Percentiles rank a stretch among this genome's conserved stretches.
Evolutionary conservation across 2,113 vertebrate species (phyloP).

Genomic region (Austrofundulus limnaeus): DNA sequence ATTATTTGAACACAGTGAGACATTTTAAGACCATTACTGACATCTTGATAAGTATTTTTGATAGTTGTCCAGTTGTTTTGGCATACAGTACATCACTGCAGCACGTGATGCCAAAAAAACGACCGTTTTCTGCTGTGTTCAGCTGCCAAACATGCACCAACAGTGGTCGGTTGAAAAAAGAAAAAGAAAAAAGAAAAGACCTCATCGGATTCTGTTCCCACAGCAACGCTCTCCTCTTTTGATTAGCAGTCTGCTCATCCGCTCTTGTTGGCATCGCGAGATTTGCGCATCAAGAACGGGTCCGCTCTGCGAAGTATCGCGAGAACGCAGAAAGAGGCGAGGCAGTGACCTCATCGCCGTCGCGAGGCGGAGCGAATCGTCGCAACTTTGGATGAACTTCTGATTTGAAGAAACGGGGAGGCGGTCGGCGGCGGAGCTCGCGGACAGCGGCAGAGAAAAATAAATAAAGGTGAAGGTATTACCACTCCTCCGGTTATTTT

Average conservation of each 20-base stretch:
- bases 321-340: slow-evolving; percentile 51
- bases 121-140: not conserved
- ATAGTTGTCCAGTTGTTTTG: not conserved
- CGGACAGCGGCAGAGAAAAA: slow-evolving; percentile 23
- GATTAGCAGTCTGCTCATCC: slow-evolving; percentile 4
- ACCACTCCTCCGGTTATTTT: slow-evolving; percentile 2
- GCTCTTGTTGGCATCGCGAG: slow-evolving; percentile 48
- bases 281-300: not conserved
- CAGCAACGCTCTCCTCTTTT: slow-evolving; percentile 64
- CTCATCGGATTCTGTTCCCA: slow-evolving; percentile 64
- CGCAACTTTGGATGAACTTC: slow-evolving; percentile 82
- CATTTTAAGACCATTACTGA: too few relatives aligned
- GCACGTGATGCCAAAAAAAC: too few relatives aligned
- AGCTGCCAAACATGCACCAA: slow-evolving; percentile 20
- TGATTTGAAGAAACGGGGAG: slow-evolving; percentile 70
- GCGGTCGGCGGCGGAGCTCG: slow-evolving; percentile 42
- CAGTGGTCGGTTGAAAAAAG: slow-evolving; percentile 43
- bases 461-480: slow-evolving; percentile 31
- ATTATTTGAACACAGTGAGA: too few relatives aligned
- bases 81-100: too few relatives aligned
- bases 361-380: slow-evolving; percentile 69
- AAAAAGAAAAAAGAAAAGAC: slow-evolving; percentile 22
- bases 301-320: slow-evolving; percentile 46
- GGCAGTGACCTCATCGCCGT: slow-evolving; percentile 70
- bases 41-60: too few relatives aligned